Conservation (phyloP, 2,888 invertebrate species). For the Chaitophorus viminalis region DNA sequence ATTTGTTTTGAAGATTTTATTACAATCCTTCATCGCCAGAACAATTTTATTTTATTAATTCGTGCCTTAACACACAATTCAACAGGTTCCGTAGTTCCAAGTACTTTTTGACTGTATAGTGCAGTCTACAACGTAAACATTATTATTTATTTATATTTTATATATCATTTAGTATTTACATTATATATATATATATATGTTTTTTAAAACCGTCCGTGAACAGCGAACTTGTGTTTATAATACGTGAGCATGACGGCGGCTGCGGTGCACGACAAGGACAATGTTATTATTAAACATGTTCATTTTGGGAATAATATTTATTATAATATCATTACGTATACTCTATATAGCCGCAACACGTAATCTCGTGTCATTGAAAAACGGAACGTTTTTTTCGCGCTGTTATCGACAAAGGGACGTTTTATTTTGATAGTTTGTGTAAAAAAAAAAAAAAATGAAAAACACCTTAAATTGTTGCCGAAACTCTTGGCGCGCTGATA, state of each 20-base stretch:
- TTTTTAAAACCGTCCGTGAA: conserved; percentile 48
- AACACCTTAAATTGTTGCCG: conserved; percentile 20
- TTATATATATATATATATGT: neutral
- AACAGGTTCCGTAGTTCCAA: neutral
- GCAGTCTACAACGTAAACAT: conserved; percentile 2
- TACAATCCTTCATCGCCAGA: neutral
- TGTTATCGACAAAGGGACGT: conserved; percentile 42
- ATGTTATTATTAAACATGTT: conserved; percentile 20
- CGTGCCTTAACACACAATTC: neutral
- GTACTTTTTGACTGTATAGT: neutral
- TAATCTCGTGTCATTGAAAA: conserved; percentile 34
- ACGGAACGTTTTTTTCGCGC: neutral
- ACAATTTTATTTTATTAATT: conserved; percentile 18
- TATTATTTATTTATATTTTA: conserved; percentile 21
- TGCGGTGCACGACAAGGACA: conserved; percentile 44
- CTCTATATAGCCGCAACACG: neutral
- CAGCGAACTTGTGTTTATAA: conserved; percentile 49
- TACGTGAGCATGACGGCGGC: conserved; percentile 28
- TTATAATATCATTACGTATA: conserved; percentile 15
- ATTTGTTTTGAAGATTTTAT: neutral
- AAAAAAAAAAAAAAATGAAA: neutral
- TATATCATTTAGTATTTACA: neutral
- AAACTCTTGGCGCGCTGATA: conserved; percentile 26
- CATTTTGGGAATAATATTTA: conserved; percentile 31
- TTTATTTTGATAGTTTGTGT: conserved; percentile 22